Evolutionary conservation across 2,888 invertebrate species (phyloP), one percentile per base, ranked within the genome.

Genomic region (Chalcosyrphus nemorum): DNA sequence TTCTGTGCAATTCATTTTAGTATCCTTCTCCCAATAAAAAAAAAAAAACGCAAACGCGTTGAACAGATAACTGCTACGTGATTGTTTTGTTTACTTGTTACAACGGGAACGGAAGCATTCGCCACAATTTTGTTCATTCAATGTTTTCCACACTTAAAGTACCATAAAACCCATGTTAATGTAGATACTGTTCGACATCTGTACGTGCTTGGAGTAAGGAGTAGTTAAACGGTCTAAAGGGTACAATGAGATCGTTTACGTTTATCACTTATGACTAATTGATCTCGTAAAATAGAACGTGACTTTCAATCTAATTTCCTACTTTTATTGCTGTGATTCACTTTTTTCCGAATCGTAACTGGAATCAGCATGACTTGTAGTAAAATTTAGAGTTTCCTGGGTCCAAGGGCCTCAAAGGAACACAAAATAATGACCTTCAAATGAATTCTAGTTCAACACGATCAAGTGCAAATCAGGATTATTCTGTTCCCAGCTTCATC

Each of bases 21-120:
- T 57, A 24, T 72, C 32, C 38, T 21, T 41, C 2, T 47, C 2
- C 5, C 13, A 5, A 0, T 4, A 24, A 29, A 27, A 29, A 15
- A 65, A 78, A 66, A 74, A 66, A 80, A 80, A 74, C 72, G 80
- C 59, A 43, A 19, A 29, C 38, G 7, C 32, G 11, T 29, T 47
- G 38, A 43, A 29, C 32, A 45, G 17, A 4, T 41, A 47, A 54
- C 59, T 38, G 38, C 35, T 71, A 71, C 52, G 59, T 72, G 59
- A 59, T 57, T 15, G 43, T 52, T 57, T 5, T 2, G 17, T 29
- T 21, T 19, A 3, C 15, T 5, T 27, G 27, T 38, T 24, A 47
- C 32, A 45, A 57, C 43, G n/a, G n/a, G n/a, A n/a, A n/a, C n/a
- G 24, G 43, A 43, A n/a, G 19, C n/a, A 52, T 66, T 17, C 57